Base-by-base conservation (phyloP, 2,888 invertebrate species). In the Cantharis lateralis region DNA sequence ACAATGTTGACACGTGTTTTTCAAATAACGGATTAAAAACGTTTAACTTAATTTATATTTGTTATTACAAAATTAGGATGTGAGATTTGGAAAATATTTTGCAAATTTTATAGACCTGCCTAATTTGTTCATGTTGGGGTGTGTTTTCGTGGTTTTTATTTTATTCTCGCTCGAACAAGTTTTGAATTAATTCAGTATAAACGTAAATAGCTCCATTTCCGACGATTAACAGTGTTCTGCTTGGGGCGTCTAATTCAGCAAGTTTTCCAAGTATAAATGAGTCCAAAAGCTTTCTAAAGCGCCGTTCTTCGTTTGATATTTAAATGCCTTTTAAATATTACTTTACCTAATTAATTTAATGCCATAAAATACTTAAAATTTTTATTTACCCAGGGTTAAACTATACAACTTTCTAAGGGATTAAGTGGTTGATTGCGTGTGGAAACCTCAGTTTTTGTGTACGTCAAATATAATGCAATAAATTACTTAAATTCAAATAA, bases 161-260 rank as follows among this genome's bases (percentile, higher is more conserved):
- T 84, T 84, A 85, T 84, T 84, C 81, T 83, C 84, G 84, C 85
- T 83, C 80, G 82, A 84, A 82, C 83, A 82, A 84, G 84, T 83
- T 84, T 84, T 81, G 83, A 85, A 86, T 86, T 85, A 86, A 86
- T 85, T 85, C 85, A 82, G 82, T 83, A 84, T 84, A 84, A 85
- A 85, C 84, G 83, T 84, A 85, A 86, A 86, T 84, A 85, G 85
- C 84, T 83, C 84, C 83, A 84, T 85, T 85, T 85, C 85, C 84
- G 83, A 83, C 85, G 85, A 86, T 85, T 85, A 85, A 84, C 85
- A 83, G 80, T 83, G 83, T 83, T 83, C 82, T 73, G 83, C 84
- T 81, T 78, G 80, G 78, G 83, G 84, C 84, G 82, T 80, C 80
- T 81, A 83, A 84, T 84, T 83, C 84, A 81, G 81, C 82, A 83